Conservation (phyloP, 2,113 vertebrate genomes). For the Bubo bubo region DNA sequence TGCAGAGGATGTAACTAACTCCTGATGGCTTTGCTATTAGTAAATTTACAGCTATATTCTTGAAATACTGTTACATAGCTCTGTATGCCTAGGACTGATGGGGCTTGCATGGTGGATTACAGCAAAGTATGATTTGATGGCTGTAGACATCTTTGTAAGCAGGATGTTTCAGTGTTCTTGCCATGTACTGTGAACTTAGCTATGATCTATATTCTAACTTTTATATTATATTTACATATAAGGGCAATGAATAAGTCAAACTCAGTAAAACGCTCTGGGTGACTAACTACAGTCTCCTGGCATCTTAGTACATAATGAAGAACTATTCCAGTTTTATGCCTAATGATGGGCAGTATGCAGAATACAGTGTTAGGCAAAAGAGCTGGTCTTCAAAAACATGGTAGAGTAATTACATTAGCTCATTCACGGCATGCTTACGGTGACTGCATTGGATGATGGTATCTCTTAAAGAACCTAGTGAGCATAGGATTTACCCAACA, state of each 20-base stretch:
- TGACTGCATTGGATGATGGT: neutral
- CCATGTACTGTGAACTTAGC: neutral
- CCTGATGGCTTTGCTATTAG: neutral
- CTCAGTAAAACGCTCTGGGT: neutral
- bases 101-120: neutral
- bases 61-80: neutral
- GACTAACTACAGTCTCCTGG: neutral
- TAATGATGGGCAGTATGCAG: neutral
- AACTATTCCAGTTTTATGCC: neutral
- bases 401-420: neutral
- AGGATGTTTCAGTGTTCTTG: neutral
- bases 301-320: neutral
- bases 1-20: neutral
- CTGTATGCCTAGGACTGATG: neutral
- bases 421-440: neutral
- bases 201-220: neutral
- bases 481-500: neutral
- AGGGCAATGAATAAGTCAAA: neutral
- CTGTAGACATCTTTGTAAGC: neutral
- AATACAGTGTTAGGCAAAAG: neutral
- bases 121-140: neutral
- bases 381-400: neutral
- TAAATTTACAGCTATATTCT: neutral
- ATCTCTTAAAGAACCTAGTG: neutral
- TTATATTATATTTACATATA: neutral